phyloP scores from a whole-genome alignment of 2,113 vertebrate species.

The Melospiza georgiana region DNA sequence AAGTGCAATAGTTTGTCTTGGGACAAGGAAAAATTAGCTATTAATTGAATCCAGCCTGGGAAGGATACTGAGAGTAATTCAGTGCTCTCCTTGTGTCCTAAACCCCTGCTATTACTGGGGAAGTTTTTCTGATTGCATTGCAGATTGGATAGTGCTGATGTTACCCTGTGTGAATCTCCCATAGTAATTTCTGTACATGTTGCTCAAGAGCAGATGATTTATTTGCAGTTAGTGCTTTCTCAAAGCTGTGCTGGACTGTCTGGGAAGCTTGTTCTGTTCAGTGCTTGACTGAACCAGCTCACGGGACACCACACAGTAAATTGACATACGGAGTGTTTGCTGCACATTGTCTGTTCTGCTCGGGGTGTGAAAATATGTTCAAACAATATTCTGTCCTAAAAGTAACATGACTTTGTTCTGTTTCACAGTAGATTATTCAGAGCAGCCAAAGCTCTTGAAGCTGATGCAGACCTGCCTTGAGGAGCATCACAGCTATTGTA shows the following conservation, averaged over 20 bases:
- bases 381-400: background rate
- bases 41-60: background rate
- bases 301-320: accelerated
- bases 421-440: constrained; percentile 46
- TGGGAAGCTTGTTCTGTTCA: background rate
- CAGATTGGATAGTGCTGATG: background rate
- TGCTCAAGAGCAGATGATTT: background rate
- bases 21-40: too few relatives aligned
- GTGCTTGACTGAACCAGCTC: background rate
- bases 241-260: background rate
- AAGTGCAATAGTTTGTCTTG: background rate
- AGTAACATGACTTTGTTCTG: background rate
- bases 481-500: constrained; percentile 75
- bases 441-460: constrained; percentile 66
- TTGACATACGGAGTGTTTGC: accelerated
- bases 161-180: background rate
- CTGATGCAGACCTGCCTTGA: constrained; percentile 73
- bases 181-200: accelerated
- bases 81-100: background rate
- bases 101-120: background rate
- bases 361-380: background rate
- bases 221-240: background rate
- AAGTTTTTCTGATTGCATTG: background rate
- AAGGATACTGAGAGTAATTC: background rate
- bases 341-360: background rate